Base-by-base conservation (phyloP, 1,140 invertebrate species). In the Pteromalus puparum region DNA sequence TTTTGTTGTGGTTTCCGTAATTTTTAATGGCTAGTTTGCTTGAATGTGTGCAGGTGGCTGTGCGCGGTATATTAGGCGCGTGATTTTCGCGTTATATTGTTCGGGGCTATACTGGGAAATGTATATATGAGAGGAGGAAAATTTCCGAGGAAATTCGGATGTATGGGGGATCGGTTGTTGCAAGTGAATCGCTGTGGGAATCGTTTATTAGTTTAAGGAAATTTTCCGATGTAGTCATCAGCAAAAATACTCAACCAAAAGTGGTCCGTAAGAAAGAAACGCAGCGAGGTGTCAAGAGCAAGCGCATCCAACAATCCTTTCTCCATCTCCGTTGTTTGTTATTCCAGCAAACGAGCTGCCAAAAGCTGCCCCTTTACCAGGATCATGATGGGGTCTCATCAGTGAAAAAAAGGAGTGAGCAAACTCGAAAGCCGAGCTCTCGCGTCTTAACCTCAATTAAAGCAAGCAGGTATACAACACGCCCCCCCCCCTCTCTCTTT, bases 381-480 rank as follows among this genome's bases (percentile, higher is more conserved):
- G 76, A 78, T 78, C 76, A 68, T 80, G 30, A 15, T 15, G 34
- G 38, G 34, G 38, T 80, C 61, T n/a, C 48, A 18, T n/a, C 48
- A 18, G 61, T 2, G 18, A 46, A 46, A 73, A 30, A 87, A 87
- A 87, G 85, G 86, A 87, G 86, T 85, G 83, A 87, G 74, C 18
- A 53, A 67, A 24, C 24, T 61, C 15, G 18, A 61, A 61, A 76
- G 74, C 74, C 46, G 10, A 30, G 67, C 21, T 30, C n/a, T 28
- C 79, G 83, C 81, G 87, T 86, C 88, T 90, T 88, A 86, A 83
- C 80, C 87, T 90, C 88, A 91, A 91, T 91, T 91, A 91, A 90
- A 91, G 88, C 87, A 88, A 89, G 87, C 87, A 88, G 86, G 87
- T 88, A 88, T 89, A 88, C 61, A 24, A 72, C 2, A 68, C 61